Base-by-base conservation (phyloP, 2,888 invertebrate genomes). In the Chrysolina oricalcia region DNA sequence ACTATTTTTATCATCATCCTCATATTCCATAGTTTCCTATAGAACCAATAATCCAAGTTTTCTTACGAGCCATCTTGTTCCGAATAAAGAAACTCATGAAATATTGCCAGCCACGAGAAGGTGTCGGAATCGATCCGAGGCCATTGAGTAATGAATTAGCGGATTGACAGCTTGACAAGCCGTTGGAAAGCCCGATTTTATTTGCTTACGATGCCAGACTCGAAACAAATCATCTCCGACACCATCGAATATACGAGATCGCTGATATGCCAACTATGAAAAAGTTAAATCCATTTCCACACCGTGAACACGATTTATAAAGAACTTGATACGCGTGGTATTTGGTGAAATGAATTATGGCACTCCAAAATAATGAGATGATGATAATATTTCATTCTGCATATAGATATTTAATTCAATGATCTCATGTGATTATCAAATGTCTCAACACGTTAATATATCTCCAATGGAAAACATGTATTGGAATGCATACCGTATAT, bases 101-200 rank as follows among this genome's bases (percentile, higher is more conserved):
- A 53, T 53, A 53, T 21, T 53, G 19, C 53, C 19, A 17, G 17
- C 9, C 15, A 5, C 21, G 21, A 6, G 21, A 19, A 56, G 21
- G 56, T 23, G 19, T 50, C 19, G 8, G 21, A 50, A 35, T 9
- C 43, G 64, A 35, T 48, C 81, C 79, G 70, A 74, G 83, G 83
- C 85, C 84, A 80, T 78, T 78, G 80, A 76, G 82, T 83, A 85
- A 87, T 87, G 84, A 86, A 87, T 87, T 84, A 85, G 72, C 56
- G 82, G 84, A 85, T 85, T 86, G 87, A 86, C 87, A 85, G 85
- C 81, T 84, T 87, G 87, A 86, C 87, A 86, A 84, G 83, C 80
- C 83, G 84, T 83, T 82, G 83, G 83, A 84, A 83, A 84, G 81
- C 86, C 83, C 80, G 84, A 85, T 85, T 86, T 85, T 85, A 86